These are phyloP conservation scores for Sinelater perroti DNA, from an alignment of 2,888 invertebrate species.

Conservation along the genomic window DNA sequence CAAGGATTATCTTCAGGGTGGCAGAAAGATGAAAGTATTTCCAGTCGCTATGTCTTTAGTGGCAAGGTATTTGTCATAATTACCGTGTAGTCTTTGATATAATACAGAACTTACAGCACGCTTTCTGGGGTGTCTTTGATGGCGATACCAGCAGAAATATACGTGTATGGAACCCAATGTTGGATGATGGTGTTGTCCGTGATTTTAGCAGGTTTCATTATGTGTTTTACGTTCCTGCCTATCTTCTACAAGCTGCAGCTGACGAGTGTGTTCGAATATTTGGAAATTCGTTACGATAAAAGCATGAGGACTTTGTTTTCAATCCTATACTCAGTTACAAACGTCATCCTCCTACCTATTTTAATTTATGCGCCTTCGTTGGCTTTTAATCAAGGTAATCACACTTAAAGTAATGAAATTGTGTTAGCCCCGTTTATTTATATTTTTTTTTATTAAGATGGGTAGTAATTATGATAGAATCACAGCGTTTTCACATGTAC, in stretches of 20 bases:
- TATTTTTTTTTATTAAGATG: too few relatives aligned
- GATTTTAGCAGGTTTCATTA: conserved; percentile 49
- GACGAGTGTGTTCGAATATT: conserved; percentile 75
- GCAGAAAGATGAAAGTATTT: conserved; percentile 74
- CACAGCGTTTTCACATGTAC: too few relatives aligned
- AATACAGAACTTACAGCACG: conserved; percentile 64
- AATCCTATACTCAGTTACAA: conserved; percentile 67
- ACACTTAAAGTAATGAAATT: too few relatives aligned
- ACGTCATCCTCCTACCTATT: conserved; percentile 69
- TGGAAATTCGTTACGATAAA: conserved; percentile 71
- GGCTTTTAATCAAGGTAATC: conserved; percentile 75
- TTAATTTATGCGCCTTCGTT: conserved; percentile 76
- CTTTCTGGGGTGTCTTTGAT: conserved; percentile 78
- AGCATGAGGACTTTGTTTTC: conserved; percentile 69
- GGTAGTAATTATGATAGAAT: too few relatives aligned
- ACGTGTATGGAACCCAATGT: conserved; percentile 75
- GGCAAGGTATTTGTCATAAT: conserved; percentile 66
- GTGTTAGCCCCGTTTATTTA: too few relatives aligned
- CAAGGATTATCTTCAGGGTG: conserved; percentile 73
- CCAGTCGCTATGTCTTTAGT: conserved; percentile 77
- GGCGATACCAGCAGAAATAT: conserved; percentile 79
- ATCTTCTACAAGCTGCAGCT: conserved; percentile 77
- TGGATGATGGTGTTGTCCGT: conserved; percentile 60
- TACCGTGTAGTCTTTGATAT: too few relatives aligned
- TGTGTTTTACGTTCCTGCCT: conserved; percentile 64